A percentile compares a stretch with the other conserved stretches of the same genome.
phyloP scores from a whole-genome alignment of 2,888 invertebrate genomes.

The Bombylius discolor region DNA sequence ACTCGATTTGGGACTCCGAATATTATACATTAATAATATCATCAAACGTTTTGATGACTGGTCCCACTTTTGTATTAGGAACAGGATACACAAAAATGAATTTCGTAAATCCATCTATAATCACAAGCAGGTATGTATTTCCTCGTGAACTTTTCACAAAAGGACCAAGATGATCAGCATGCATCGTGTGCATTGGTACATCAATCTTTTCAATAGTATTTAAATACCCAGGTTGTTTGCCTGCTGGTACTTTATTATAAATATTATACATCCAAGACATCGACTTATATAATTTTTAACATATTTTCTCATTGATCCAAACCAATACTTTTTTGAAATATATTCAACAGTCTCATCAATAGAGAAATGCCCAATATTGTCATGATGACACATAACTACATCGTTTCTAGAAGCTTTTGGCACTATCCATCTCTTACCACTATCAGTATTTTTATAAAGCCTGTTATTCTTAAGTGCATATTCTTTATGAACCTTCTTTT shows the following conservation, averaged over 20 bases:
- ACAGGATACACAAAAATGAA: not conserved
- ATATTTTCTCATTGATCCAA: not conserved
- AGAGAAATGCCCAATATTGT: not conserved
- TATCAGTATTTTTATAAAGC: not conserved
- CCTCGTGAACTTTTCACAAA: constrained; percentile 17
- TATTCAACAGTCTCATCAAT: not conserved
- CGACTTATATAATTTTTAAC: not conserved
- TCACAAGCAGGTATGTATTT: constrained; percentile 17
- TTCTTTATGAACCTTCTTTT: not conserved
- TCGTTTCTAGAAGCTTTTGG: not conserved
- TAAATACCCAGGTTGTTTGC: not conserved
- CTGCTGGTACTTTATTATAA: too few species aligned
- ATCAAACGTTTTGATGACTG: not conserved
- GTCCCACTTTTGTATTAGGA: not conserved
- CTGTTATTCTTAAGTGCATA: not conserved
- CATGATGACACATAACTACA: too few species aligned
- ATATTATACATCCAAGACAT: too few species aligned
- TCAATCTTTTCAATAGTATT: not conserved
- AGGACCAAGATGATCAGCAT: constrained; percentile 21
- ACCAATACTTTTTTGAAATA: not conserved
- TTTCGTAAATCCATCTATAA: constrained; percentile 16
- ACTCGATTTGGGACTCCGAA: constrained; percentile 2
- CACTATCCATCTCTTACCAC: not conserved
- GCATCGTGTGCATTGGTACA: constrained; percentile 20
- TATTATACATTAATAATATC: not conserved